phyloP scores from a whole-genome alignment of 1,140 invertebrate genomes.

The Rhagoletis zephyria region DNA sequence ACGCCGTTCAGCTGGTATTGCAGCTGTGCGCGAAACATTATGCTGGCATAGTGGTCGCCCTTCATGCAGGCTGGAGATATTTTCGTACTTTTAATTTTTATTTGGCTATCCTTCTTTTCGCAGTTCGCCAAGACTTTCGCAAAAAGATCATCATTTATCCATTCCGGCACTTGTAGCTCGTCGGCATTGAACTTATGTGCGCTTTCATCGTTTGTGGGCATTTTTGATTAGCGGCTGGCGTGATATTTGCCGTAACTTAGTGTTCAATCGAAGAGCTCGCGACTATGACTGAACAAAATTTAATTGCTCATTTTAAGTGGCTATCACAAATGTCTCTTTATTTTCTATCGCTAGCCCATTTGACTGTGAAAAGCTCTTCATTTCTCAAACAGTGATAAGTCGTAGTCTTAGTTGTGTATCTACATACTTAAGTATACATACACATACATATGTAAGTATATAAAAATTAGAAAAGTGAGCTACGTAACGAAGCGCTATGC shows the following conservation, averaged over 20 bases:
- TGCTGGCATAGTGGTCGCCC: constrained; percentile 69
- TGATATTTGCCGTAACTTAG: neutral
- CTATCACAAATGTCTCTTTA: too few relatives aligned
- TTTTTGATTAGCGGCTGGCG: neutral
- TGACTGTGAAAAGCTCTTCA: neutral
- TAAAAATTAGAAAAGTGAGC: too few relatives aligned
- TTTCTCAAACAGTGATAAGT: neutral
- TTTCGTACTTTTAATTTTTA: constrained; percentile 57
- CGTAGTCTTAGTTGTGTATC: too few relatives aligned
- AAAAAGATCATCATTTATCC: constrained; percentile 62
- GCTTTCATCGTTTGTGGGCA: neutral
- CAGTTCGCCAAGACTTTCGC: constrained; percentile 57
- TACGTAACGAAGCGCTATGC: too few relatives aligned
- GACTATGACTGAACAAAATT: neutral
- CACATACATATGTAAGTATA: too few relatives aligned
- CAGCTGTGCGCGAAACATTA: constrained; percentile 63
- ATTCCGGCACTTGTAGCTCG: constrained; percentile 62
- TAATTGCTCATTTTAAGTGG: too few relatives aligned
- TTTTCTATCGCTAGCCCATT: neutral
- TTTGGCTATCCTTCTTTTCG: constrained; percentile 52
- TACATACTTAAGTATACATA: too few relatives aligned
- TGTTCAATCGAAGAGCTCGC: neutral
- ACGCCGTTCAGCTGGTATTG: constrained; percentile 3
- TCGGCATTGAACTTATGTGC: constrained; percentile 59
- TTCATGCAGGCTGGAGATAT: constrained; percentile 62